Base-by-base conservation (phyloP, 2,113 vertebrate genomes). In the Gnathonemus longibarbis region DNA sequence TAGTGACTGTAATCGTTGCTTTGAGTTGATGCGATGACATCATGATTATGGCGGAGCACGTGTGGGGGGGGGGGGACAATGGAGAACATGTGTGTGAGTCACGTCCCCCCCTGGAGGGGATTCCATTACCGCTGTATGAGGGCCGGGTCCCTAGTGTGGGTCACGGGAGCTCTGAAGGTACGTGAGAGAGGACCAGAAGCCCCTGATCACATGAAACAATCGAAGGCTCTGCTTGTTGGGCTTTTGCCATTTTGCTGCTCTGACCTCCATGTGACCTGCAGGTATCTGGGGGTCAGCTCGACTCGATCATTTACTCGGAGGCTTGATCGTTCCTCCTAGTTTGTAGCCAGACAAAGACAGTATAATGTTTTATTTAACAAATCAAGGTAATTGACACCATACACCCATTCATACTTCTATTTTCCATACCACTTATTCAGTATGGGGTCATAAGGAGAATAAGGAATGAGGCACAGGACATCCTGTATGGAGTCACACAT, bases 81-180 rank as follows among this genome's bases (percentile, higher is more conserved):
- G 77, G 77, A 31, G 88, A 77, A 50, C 39, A 89, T 70, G 70
- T 83, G 88, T 77, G 88, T 21, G 70, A 83, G 27, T 89, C 50
- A 50, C 53, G 86, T 53, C 27, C 66, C 35, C n/a, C 50, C 35
- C 53, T 21, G 77, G 77, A n/a, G 52, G 77, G 77, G 42, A 85
- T 50, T 62, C 53, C 31, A 88, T 53, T 42, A 88, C 87, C 39
- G 1, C 50, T 42, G 21, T 45, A 58, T 45, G 62, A 42, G 35
- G 19, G 77, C 77, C 5, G 15, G 39, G 39, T 53, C 53, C 42
- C 87, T 45, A 42, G 83, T 62, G 42, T 56, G 45, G 84, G 80
- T 49, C 77, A 24, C 50, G 21, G 89, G 83, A 27, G 89, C 83
- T 90, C 42, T 3, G 39, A n/a, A 84, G 45, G 83, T 84, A 48